Base-by-base conservation (phyloP, 23 tunicate species). In the Ascidia mentula region DNA sequence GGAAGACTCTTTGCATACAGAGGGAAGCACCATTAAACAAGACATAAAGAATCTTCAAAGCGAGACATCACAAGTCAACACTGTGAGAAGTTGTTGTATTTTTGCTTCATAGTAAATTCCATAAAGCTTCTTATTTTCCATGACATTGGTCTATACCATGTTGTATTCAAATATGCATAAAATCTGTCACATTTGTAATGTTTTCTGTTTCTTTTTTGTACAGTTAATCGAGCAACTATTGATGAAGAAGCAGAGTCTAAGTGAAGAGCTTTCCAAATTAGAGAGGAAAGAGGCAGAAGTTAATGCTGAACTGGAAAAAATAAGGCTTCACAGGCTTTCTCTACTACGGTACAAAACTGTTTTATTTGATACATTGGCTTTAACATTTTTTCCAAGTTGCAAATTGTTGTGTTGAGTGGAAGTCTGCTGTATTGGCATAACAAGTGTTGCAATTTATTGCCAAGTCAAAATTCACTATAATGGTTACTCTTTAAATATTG, bases 1-100 rank as follows among this genome's bases (percentile, higher is more conserved):
- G 6, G 89, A 85, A 40, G 89, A 85, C 69, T 36, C 45, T 34
- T 69, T 85, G 32, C 89, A 85, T 34, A 45, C 24, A 1, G 65
- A 77, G 32, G 82, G 61, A 32, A 40, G 34, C 12, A 40, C 42
- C 18, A 31, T 85, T 3, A 78, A 77, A 35, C 78, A 40, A 12
- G 36, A 85, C 40, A 22, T 60, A 0, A 37, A 31, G 28, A 69
- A 77, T 40, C 42, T 85, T 0, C 77, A 70, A 18, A 69, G 70
- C 18, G 89, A 85, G 35, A 69, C 78, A 0, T 35, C 40, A 8
- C 86, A 82, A 40, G 86, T 82, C 22, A 73, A 82, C 33, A 26
- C 31, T 1, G 86, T 82, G 35, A 46, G 86, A 30, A 18, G 18
- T n/a, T 42, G 53, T 12, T 9, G 12, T 42, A 42, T 9, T 42